These are phyloP conservation scores for Catajapyx aquilonaris DNA, from an alignment of 1,140 invertebrate species.

Conservation along the genomic window DNA sequence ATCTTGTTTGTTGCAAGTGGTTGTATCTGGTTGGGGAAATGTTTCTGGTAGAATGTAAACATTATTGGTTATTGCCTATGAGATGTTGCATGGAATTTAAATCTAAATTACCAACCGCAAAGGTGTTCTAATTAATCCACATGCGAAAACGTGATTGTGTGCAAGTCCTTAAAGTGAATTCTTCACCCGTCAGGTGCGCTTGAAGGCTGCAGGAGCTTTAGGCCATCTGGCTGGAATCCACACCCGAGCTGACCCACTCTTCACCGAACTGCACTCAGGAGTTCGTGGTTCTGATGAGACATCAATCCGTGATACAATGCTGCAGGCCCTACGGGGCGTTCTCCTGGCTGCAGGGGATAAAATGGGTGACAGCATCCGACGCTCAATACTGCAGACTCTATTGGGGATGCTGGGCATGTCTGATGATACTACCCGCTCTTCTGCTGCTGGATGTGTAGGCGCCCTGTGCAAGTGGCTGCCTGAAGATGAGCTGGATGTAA, in stretches of 20 bases:
- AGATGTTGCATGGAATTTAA: no score
- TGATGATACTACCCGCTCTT: slow-evolving; percentile 58
- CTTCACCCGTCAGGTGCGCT: no score
- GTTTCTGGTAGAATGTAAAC: no score
- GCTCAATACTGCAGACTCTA: slow-evolving; percentile 50
- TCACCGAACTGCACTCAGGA: slow-evolving; percentile 69
- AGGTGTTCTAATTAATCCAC: no score
- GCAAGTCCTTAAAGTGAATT: no score
- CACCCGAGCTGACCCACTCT: slow-evolving; percentile 64
- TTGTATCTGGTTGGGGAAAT: no score
- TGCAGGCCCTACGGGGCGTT: slow-evolving; percentile 69
- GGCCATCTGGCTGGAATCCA: slow-evolving; percentile 80
- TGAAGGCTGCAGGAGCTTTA: slow-evolving; percentile 72
- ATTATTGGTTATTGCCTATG: no score
- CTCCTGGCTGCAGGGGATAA: slow-evolving; percentile 66
- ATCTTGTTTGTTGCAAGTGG: no score
- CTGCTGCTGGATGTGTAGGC: slow-evolving; percentile 71
- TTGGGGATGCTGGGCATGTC: slow-evolving; percentile 39
- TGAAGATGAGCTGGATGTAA: slow-evolving; percentile 45
- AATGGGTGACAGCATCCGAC: slow-evolving; percentile 60
- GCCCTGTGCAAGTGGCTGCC: slow-evolving; percentile 57
- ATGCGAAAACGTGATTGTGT: no score
- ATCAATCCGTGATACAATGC: slow-evolving; percentile 67
- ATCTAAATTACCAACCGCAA: no score
- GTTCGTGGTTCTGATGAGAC: slow-evolving; percentile 67